These are phyloP conservation scores for Podilymbus podiceps DNA, from an alignment of 2,113 vertebrate species.

Conservation along the genomic window DNA sequence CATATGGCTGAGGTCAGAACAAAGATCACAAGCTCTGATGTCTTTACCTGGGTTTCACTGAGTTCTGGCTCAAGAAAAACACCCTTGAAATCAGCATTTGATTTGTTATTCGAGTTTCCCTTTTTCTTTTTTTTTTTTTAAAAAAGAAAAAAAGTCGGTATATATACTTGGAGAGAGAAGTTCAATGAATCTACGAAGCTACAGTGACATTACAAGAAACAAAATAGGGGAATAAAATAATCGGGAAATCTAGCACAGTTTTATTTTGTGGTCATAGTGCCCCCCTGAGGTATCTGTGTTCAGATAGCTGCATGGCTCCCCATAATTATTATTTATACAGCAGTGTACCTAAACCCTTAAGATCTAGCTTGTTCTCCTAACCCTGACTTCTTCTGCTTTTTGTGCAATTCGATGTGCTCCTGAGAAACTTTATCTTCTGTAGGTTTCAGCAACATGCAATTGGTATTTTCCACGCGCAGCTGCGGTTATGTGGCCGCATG, in stretches of 20 bases:
- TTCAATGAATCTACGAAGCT: background rate
- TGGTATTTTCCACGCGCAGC: fast-evolving
- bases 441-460: fast-evolving
- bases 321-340: background rate
- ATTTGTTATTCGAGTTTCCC: background rate
- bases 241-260: fast-evolving
- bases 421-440: fast-evolving
- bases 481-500: fast-evolving
- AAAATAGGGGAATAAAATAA: background rate
- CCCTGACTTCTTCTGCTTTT: background rate
- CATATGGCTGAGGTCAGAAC: background rate
- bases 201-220: background rate
- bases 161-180: background rate
- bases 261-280: slow-evolving; percentile 24
- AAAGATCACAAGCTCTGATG: background rate
- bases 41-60: background rate
- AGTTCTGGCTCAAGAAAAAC: background rate
- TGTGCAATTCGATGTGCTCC: fast-evolving
- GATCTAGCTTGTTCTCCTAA: background rate
- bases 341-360: background rate
- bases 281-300: background rate
- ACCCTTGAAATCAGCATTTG: background rate
- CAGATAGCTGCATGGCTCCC: background rate
- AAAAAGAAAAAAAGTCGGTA: too few species aligned
- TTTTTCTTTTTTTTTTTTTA: background rate